Percentiles rank a stretch among this genome's conserved stretches.
Conservation (phyloP, 2,113 vertebrate genomes). For the Rhinolophus sinicus region DNA sequence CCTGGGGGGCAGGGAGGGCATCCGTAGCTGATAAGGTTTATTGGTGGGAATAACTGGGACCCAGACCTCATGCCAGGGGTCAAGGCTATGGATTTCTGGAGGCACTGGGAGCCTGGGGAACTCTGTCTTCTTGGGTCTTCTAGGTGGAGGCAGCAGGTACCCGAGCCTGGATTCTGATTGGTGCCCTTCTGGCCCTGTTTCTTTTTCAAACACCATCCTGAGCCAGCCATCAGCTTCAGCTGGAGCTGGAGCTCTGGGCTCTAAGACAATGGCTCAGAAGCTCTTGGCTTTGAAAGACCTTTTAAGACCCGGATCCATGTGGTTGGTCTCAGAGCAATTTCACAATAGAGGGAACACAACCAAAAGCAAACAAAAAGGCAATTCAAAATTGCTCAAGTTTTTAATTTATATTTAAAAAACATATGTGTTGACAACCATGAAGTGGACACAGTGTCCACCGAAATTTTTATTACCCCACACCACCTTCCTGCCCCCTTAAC, state of each 20-base stretch:
- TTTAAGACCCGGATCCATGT: background rate
- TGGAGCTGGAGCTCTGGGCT: background rate
- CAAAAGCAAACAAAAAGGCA: background rate
- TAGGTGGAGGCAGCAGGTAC: background rate
- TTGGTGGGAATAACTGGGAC: background rate
- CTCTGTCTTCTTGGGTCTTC: background rate
- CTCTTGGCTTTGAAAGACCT: background rate
- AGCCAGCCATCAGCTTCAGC: background rate
- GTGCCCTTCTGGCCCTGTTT: background rate
- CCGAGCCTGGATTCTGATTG: background rate
- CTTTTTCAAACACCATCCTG: background rate
- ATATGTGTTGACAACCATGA: background rate
- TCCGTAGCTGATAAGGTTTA: background rate
- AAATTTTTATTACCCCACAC: background rate
- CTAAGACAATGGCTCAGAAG: background rate
- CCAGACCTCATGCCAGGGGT: background rate
- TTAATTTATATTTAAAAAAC: background rate
- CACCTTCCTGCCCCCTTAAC: background rate
- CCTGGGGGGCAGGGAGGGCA: background rate
- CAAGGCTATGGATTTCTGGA: background rate
- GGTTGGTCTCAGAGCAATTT: background rate
- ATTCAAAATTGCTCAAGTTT: background rate
- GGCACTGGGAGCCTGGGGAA: background rate
- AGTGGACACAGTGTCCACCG: background rate
- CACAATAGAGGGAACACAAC: background rate